phyloP scores from a whole-genome alignment of 1,140 invertebrate species.

The Drosophila burlai region DNA sequence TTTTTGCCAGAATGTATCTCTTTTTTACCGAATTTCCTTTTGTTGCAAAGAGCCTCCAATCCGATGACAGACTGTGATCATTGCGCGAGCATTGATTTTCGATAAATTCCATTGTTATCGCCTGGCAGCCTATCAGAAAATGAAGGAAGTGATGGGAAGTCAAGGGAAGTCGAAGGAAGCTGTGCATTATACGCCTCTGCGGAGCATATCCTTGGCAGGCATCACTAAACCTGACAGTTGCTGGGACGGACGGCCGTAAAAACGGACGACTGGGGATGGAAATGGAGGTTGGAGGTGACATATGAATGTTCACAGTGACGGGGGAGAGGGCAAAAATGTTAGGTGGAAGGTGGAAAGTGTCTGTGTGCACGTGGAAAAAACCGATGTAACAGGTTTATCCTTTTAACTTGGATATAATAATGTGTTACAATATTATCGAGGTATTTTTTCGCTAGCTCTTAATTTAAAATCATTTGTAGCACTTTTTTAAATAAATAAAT shows the following conservation, averaged over 20 bases:
- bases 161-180: background rate
- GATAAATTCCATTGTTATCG: constrained; percentile 29
- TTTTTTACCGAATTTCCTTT: background rate
- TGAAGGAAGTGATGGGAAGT: constrained; percentile 11
- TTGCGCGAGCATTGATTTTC: constrained; percentile 25
- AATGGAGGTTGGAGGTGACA: constrained; percentile 35
- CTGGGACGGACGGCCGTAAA: constrained; percentile 18
- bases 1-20: background rate
- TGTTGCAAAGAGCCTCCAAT: background rate
- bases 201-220: constrained; percentile 78
- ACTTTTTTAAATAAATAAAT: too few species aligned
- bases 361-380: background rate
- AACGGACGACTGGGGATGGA: constrained; percentile 34
- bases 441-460: too few species aligned
- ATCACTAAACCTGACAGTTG: constrained; percentile 80
- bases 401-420: background rate
- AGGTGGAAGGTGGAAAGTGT: constrained; percentile 4
- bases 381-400: too few species aligned
- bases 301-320: constrained; percentile 36
- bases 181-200: constrained; percentile 59
- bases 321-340: background rate
- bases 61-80: constrained; percentile 8
- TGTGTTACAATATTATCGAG: too few species aligned
- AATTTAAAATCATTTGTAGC: too few species aligned
- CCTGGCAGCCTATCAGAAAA: constrained; percentile 28